Base-by-base conservation (phyloP, 1,140 invertebrate species). In the Laupala kohalensis region DNA sequence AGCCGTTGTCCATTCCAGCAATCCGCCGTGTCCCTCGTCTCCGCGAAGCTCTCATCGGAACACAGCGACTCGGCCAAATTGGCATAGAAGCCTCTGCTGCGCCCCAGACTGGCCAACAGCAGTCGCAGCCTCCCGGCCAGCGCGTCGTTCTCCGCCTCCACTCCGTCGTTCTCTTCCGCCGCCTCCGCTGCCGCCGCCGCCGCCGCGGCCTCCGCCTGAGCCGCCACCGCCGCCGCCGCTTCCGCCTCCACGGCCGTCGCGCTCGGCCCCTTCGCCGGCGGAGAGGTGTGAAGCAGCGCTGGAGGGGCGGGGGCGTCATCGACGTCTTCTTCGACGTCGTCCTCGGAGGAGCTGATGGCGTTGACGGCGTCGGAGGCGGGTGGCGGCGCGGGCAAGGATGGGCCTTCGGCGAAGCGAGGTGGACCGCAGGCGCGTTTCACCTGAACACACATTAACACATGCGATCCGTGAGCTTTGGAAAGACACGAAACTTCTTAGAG, bases 1-100 rank as follows among this genome's bases (percentile, higher is more conserved):
- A 91, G 81, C 72, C 84, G 80, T 74, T 90, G 85, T 53, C 90
- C 90, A 77, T 91, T 92, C 90, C 90, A 92, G 78, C 90, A 92
- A 6, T 85, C 84, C 24, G 84, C 84, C 24, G 83, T 84, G 68
- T 85, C 83, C 13, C 82, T 83, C 27, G 83, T 81, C 73, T 84
- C 84, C 6, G 85, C 86, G 72, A 87, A 86, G 73, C 83, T 84
- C 3, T 84, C 83, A 73, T 87, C 84, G 29, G 84, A 80, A 78
- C 90, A 92, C 37, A 91, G 80, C 53, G 84, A 83, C 77, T 91
- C 89, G 1, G 89, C 88, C 5, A 92, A 78, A 71, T 85, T 86
- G 19, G 82, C 83, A 76, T 90, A 92, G 76, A 91, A 89, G 67
- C 87, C 87, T 73, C 87, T 86, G n/a, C 86, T 90, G 73, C 85